phyloP scores from a whole-genome alignment of 2,113 vertebrate species.

The Percopsis transmontana region DNA sequence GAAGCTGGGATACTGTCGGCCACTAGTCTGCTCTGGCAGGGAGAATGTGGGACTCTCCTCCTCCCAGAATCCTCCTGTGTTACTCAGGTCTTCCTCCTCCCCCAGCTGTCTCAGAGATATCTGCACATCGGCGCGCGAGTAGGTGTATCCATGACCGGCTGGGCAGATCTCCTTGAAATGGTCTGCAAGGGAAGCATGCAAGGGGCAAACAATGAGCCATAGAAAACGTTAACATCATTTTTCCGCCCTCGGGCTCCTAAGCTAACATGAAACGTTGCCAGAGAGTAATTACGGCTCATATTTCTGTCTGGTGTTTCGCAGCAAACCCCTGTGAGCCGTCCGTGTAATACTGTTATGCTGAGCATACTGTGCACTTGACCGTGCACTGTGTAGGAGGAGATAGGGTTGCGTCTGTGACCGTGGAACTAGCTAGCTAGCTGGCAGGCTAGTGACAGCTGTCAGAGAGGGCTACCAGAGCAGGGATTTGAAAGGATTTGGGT shows the following conservation, averaged over 20 bases:
- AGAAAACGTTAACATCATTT: slow-evolving; percentile 26
- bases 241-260: background rate
- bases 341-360: slow-evolving; percentile 52
- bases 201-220: slow-evolving; percentile 36
- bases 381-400: slow-evolving; percentile 27
- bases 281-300: slow-evolving; percentile 34
- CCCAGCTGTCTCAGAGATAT: slow-evolving; percentile 86
- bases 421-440: slow-evolving; percentile 24
- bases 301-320: slow-evolving; percentile 49
- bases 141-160: slow-evolving; percentile 80
- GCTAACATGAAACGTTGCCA: slow-evolving; percentile 33
- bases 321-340: slow-evolving; percentile 38
- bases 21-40: slow-evolving; percentile 32
- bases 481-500: slow-evolving; percentile 27
- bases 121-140: slow-evolving; percentile 79
- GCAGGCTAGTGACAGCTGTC: slow-evolving; percentile 49
- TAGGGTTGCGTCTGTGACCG: slow-evolving; percentile 31
- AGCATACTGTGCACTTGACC: slow-evolving; percentile 35
- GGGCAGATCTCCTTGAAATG: slow-evolving; percentile 84
- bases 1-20: slow-evolving; percentile 31
- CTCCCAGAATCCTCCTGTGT: slow-evolving; percentile 55
- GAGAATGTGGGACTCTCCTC: slow-evolving; percentile 63
- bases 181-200: slow-evolving; percentile 62
- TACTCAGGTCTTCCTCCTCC: slow-evolving; percentile 81
- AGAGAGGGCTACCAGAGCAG: slow-evolving; percentile 20